Base-by-base conservation (phyloP, 2,797 vertebrate genomes). In the Fistularia commersonii region DNA sequence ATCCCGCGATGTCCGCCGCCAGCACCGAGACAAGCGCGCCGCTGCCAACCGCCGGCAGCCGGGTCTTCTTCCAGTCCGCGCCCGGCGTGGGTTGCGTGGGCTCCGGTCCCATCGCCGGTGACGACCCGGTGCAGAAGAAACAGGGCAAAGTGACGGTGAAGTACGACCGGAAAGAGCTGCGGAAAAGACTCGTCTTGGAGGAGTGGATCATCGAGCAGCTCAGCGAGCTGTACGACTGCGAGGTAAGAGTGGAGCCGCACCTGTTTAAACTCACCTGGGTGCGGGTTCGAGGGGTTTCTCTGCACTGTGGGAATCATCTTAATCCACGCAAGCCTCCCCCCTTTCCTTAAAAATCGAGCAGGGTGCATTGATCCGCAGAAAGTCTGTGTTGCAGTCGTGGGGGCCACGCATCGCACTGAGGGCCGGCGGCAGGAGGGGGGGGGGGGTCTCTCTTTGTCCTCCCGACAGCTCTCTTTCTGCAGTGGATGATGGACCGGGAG, bases 171-270 rank as follows among this genome's bases (percentile, higher is more conserved):
- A 98, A 98, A 64, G 96, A 98, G 91, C 94, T 98, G 87, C 88
- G 96, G 61, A 97, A 95, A 74, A 91, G 96, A 85, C 92, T 98
- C 4, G 90, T 93, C 41, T 86, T 98, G 88, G 96, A 97, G 86
- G 96, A 97, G 80, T 97, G 96, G 95, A 98, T 98, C 87, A 95
- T 98, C 68, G 94, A 96, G 85, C 94, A 97, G 88, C 93, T 98
- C 73, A 93, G 93, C 74, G 92, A 92, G 74, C 90, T 98, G 57
- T 98, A 97, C 63, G 94, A 95, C 87, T 97, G 96, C 64, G 91
- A 97, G 96, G 95, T 95, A 23, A 23, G 85, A 85, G 84, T 62
- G 55, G 35, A 49, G 14, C n/a, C 8, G 11, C 11, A 6, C 12
- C 13, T 6, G 6, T 11, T 31, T 7, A 41, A 7, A 6, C n/a